These are phyloP conservation scores for Hemaris fuciformis DNA, from an alignment of 2,888 invertebrate species.

Conservation along the genomic window DNA sequence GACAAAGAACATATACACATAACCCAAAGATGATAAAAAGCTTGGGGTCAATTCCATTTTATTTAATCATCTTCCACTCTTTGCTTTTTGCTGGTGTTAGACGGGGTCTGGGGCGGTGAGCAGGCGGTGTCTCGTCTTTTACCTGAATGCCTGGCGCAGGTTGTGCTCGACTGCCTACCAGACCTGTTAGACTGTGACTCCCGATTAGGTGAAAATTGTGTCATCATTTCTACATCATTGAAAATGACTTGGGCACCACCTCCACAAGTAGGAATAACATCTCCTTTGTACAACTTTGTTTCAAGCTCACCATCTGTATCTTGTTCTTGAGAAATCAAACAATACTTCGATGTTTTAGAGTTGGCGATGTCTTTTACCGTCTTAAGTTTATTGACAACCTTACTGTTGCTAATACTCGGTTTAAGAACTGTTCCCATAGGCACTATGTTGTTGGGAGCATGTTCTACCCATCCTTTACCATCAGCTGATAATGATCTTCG, in stretches of 20 bases:
- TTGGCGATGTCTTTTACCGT: constrained; percentile 89
- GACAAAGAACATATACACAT: background rate
- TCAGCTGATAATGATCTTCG: constrained; percentile 91
- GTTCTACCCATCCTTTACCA: constrained; percentile 92
- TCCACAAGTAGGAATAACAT: constrained; percentile 95
- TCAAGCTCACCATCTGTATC: constrained; percentile 96
- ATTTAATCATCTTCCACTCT: constrained; percentile 63
- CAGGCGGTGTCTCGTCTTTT: constrained; percentile 64
- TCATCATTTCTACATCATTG: constrained; percentile 94
- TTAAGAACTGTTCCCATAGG: constrained; percentile 95
- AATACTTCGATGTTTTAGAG: constrained; percentile 90
- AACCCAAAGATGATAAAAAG: background rate
- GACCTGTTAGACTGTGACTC: constrained; percentile 48
- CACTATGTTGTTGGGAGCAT: constrained; percentile 89
- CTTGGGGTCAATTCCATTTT: too few species aligned
- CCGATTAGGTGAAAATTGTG: constrained; percentile 88
- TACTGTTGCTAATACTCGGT: constrained; percentile 90
- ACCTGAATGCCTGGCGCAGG: constrained; percentile 68
- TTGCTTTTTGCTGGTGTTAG: constrained; percentile 73
- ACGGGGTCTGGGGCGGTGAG: constrained; percentile 71
- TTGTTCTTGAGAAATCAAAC: constrained; percentile 94
- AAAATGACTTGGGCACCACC: constrained; percentile 98
- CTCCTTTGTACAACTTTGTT: constrained; percentile 96
- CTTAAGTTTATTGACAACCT: constrained; percentile 91
- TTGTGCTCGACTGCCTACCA: constrained; percentile 46